These are phyloP conservation scores for Columba livia DNA, from an alignment of 2,113 vertebrate species.

Conservation along the genomic window DNA sequence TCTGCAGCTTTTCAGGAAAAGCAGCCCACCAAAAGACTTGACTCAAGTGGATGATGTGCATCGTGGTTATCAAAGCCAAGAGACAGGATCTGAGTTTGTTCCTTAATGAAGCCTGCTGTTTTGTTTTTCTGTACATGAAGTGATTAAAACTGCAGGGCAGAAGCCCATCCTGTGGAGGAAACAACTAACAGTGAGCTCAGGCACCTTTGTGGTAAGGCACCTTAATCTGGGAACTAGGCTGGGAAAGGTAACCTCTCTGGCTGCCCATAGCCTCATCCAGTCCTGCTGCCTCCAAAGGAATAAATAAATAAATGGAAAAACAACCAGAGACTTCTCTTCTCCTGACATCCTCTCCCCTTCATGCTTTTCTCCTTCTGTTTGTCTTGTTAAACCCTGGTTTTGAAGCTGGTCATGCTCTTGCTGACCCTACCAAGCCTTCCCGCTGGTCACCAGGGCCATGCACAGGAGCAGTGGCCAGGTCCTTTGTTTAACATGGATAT, in stretches of 20 bases:
- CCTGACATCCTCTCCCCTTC: neutral
- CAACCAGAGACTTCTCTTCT: neutral
- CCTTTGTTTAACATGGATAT: neutral
- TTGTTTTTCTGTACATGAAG: neutral
- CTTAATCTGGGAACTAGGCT: neutral
- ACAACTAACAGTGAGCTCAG: neutral
- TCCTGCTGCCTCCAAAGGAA: neutral
- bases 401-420: neutral
- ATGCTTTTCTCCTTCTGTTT: neutral
- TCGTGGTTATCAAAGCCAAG: neutral
- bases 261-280: neutral
- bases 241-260: neutral
- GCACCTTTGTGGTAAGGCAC: neutral
- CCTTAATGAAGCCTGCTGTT: neutral
- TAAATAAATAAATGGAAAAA: neutral
- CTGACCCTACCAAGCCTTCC: neutral
- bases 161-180: neutral
- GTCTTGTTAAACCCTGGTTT: neutral
- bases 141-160: neutral
- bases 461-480: neutral
- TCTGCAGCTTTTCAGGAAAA: neutral
- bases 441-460: neutral
- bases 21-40: neutral
- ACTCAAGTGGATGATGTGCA: neutral
- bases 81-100: neutral